A percentile compares a stretch with the other conserved stretches of the same genome.
These are phyloP conservation scores for Sebastes taczanowskii DNA, from an alignment of 2,797 vertebrate genomes.

Conservation along the genomic window DNA sequence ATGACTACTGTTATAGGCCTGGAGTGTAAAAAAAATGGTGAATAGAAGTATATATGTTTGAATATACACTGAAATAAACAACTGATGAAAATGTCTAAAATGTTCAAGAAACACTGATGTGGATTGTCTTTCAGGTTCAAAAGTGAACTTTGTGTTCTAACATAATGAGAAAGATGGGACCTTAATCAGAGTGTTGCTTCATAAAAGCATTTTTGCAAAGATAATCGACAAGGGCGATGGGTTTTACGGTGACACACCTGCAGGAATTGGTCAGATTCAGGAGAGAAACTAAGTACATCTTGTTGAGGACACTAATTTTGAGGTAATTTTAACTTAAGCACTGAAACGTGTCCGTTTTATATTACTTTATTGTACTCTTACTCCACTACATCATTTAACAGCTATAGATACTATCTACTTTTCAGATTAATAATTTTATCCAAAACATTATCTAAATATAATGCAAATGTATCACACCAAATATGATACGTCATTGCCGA, in stretches of 20 bases:
- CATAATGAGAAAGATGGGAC: not conserved
- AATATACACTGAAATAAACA: not conserved
- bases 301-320: not conserved
- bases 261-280: not conserved
- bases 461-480: not conserved
- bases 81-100: not conserved
- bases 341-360: accelerated
- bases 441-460: not conserved
- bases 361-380: accelerated
- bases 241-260: not conserved
- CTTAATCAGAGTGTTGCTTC: not conserved
- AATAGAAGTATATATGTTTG: not conserved
- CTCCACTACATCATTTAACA: not conserved
- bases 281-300: not conserved
- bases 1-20: not conserved
- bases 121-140: not conserved
- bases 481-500: not conserved
- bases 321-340: not conserved
- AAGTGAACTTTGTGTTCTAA: not conserved
- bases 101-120: not conserved
- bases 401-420: not conserved
- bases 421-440: accelerated
- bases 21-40: not conserved
- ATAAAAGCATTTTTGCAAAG: not conserved
- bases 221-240: not conserved